Conservation (phyloP, 1,140 invertebrate genomes). For the Condylostylus longicornis region DNA sequence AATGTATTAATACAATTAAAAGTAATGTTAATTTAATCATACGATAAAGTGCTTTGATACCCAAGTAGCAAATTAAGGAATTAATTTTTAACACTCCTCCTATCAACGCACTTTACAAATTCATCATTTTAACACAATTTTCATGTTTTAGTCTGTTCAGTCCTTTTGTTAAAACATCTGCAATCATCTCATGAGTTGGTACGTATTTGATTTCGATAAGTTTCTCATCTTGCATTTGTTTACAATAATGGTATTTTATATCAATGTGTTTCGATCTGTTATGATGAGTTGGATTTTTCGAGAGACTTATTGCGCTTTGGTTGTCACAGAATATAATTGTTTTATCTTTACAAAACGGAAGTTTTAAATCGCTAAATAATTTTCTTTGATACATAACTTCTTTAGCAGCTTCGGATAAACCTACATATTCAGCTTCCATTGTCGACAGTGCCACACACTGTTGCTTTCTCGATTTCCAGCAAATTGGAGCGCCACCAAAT, state of each 20-base stretch:
- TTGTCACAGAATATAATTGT: conserved; percentile 5
- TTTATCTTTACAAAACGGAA: not conserved
- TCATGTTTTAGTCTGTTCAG: too few species aligned
- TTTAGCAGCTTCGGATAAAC: conserved; percentile 23
- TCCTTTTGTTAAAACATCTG: conserved; percentile 15
- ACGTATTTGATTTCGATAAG: conserved; percentile 1
- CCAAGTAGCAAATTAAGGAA: too few species aligned
- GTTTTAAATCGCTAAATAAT: conserved; percentile 14
- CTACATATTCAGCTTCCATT: conserved; percentile 35
- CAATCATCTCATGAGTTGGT: conserved; percentile 7
- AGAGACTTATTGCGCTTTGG: conserved; percentile 4
- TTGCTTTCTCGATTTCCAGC: conserved; percentile 34
- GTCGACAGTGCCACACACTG: conserved; percentile 30
- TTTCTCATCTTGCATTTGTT: not conserved
- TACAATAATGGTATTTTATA: conserved; percentile 19
- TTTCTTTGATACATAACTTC: conserved; percentile 24
- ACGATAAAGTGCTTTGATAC: too few species aligned
- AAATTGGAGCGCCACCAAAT: conserved; percentile 20
- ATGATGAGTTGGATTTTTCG: not conserved
- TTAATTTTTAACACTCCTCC: too few species aligned
- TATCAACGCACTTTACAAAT: too few species aligned
- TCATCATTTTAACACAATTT: too few species aligned
- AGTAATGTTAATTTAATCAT: too few species aligned
- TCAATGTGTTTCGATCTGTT: conserved; percentile 26
- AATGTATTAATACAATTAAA: too few species aligned